Percentiles rank a stretch among this genome's conserved stretches.
Conservation (phyloP, 2,888 invertebrate genomes). For the Tethea ocularis region DNA sequence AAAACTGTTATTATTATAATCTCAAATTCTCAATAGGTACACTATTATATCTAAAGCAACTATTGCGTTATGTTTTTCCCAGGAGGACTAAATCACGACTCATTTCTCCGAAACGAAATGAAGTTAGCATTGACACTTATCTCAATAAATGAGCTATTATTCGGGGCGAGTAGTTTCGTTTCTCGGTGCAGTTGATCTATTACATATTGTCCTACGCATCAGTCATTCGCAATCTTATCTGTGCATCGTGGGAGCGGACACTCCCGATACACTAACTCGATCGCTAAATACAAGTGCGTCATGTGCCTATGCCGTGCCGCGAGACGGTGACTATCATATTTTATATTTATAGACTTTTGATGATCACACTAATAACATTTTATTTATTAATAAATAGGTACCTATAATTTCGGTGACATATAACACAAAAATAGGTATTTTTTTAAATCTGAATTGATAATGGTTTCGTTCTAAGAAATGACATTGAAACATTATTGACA, state of each 20-base stretch:
- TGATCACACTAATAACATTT: conserved; percentile 24
- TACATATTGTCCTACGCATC: conserved; percentile 79
- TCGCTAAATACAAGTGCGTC: conserved; percentile 49
- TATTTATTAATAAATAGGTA: too few relatives aligned
- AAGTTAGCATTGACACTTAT: conserved; percentile 70
- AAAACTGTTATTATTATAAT: conserved; percentile 13
- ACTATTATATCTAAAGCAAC: conserved; percentile 19
- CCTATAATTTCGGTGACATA: conserved; percentile 18
- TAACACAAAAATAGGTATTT: not conserved
- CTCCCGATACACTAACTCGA: conserved; percentile 37
- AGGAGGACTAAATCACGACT: conserved; percentile 39
- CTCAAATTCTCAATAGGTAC: conserved; percentile 16
- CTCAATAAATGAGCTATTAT: conserved; percentile 78
- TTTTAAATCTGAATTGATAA: not conserved
- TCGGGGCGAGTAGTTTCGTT: conserved; percentile 56
- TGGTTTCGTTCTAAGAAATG: not conserved
- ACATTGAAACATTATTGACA: not conserved
- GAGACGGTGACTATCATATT: conserved; percentile 35
- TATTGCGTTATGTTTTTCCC: conserved; percentile 48
- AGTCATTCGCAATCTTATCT: conserved; percentile 78
- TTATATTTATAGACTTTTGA: conserved; percentile 29
- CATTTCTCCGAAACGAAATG: conserved; percentile 51
- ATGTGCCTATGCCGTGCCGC: conserved; percentile 10
- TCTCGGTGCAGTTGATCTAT: conserved; percentile 70
- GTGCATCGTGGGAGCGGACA: conserved; percentile 73